Conservation (phyloP, 2,888 invertebrate genomes). For the Cyaniris semiargus region DNA sequence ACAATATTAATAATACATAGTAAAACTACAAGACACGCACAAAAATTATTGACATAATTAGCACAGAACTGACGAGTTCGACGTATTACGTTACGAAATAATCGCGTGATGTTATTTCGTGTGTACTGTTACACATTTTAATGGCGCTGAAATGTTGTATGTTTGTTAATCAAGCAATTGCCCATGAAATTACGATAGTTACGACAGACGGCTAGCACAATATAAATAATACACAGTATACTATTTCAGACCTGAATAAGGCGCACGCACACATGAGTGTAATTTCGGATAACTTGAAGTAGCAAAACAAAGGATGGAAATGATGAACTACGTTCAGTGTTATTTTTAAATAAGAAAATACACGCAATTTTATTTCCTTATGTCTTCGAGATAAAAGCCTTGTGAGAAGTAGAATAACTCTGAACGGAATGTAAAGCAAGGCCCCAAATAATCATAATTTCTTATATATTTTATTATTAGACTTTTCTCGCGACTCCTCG, state of each 20-base stretch:
- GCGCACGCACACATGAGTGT: not conserved
- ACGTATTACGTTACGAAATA: constrained; percentile 16
- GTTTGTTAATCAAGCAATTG: constrained; percentile 16
- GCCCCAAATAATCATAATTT: too few relatives aligned
- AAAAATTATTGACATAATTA: not conserved
- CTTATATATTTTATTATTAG: too few relatives aligned
- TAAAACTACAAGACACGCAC: not conserved
- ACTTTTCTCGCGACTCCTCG: too few relatives aligned
- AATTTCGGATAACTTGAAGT: too few relatives aligned
- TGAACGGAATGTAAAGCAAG: too few relatives aligned
- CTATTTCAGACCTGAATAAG: not conserved
- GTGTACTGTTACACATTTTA: constrained; percentile 10
- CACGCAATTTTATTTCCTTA: too few relatives aligned
- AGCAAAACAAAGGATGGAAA: not conserved
- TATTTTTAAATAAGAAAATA: too few relatives aligned
- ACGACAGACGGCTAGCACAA: not conserved
- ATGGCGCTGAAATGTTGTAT: constrained; percentile 8
- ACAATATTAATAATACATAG: too few relatives aligned
- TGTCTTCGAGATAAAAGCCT: too few relatives aligned
- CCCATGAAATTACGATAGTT: constrained; percentile 12
- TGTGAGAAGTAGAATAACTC: too few relatives aligned
- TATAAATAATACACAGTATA: not conserved
- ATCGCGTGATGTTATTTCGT: constrained; percentile 23
- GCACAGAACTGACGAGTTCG: not conserved
- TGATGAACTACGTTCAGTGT: not conserved